A percentile compares a stretch with the other conserved stretches of the same genome.
Conservation (phyloP, 2,888 invertebrate genomes). For the Ctenicera cuprea region DNA sequence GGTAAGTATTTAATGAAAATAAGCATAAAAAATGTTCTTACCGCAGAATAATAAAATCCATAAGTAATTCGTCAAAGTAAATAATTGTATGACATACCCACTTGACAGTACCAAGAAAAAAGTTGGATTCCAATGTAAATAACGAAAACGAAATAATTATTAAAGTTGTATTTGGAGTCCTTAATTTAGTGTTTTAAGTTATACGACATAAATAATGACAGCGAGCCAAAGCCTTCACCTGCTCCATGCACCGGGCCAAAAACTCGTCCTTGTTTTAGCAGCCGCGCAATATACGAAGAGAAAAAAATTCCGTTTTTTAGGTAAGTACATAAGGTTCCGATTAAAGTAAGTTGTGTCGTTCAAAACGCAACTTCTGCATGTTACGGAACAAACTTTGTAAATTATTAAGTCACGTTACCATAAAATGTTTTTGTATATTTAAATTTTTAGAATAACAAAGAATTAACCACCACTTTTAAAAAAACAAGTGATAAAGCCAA, state of each 20-base stretch:
- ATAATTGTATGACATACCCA: neutral
- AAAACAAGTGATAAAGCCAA: too few species aligned
- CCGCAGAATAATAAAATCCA: too few species aligned
- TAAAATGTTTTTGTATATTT: too few species aligned
- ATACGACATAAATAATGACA: slow-evolving; percentile 49
- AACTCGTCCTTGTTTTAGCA: slow-evolving; percentile 44
- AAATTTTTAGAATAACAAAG: too few species aligned
- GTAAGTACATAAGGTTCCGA: neutral
- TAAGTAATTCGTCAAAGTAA: slow-evolving; percentile 1
- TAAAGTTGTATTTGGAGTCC: slow-evolving; percentile 23
- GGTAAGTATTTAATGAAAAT: neutral
- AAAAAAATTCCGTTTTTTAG: slow-evolving; percentile 1
- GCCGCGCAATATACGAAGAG: slow-evolving; percentile 9
- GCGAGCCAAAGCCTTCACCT: slow-evolving; percentile 38
- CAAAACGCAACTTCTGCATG: too few species aligned
- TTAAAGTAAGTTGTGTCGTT: too few species aligned
- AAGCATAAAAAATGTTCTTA: too few species aligned
- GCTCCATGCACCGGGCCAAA: slow-evolving; percentile 51
- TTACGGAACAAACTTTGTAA: too few species aligned
- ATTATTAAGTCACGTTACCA: too few species aligned
- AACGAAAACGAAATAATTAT: slow-evolving; percentile 25
- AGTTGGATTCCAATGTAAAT: slow-evolving; percentile 1
- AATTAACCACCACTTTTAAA: too few species aligned
- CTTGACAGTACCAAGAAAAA: neutral
- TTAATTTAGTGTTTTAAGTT: slow-evolving; percentile 46